Evolutionary conservation across 2,888 invertebrate genomes (phyloP).

Genomic region (Drosophila paramelanica): DNA sequence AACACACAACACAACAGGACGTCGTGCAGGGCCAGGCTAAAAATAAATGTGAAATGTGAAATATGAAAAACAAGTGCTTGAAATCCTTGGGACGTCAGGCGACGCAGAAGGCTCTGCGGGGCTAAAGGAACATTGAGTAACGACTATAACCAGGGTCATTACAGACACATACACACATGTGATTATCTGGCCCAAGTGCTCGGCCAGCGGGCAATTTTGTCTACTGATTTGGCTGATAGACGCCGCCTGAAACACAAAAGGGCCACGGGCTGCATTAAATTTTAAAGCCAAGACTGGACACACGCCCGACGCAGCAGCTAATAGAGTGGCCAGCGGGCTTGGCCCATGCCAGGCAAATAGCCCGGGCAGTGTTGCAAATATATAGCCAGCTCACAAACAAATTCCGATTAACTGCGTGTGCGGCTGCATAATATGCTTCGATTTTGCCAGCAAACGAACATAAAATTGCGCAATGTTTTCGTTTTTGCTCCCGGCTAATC

Average conservation of each 20-base stretch:
- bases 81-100: slow-evolving; percentile 52
- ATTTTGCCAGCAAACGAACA: slow-evolving; percentile 63
- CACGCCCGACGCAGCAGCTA: background rate
- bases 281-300: slow-evolving; percentile 31
- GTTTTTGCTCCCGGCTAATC: slow-evolving; percentile 45
- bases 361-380: slow-evolving; percentile 4
- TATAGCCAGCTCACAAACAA: slow-evolving; percentile 40
- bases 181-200: slow-evolving; percentile 27
- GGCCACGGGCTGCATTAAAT: slow-evolving; percentile 26
- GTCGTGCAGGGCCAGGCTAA: slow-evolving; percentile 46
- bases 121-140: slow-evolving; percentile 25
- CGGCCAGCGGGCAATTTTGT: slow-evolving; percentile 24
- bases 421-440: slow-evolving; percentile 69
- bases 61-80: slow-evolving; percentile 52
- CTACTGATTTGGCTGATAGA: slow-evolving; percentile 33
- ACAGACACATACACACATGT: slow-evolving; percentile 25
- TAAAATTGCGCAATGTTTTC: slow-evolving; percentile 64
- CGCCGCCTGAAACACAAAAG: background rate
- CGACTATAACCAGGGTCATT: slow-evolving; percentile 50
- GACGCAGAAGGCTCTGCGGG: slow-evolving; percentile 29
- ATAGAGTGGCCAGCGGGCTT: slow-evolving; percentile 3
- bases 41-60: slow-evolving; percentile 41
- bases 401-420: slow-evolving; percentile 50
- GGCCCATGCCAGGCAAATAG: slow-evolving; percentile 18
- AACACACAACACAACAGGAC: slow-evolving; percentile 42